Base-by-base conservation (phyloP, 2,113 vertebrate genomes). In the Brienomyrus longianalis region DNA sequence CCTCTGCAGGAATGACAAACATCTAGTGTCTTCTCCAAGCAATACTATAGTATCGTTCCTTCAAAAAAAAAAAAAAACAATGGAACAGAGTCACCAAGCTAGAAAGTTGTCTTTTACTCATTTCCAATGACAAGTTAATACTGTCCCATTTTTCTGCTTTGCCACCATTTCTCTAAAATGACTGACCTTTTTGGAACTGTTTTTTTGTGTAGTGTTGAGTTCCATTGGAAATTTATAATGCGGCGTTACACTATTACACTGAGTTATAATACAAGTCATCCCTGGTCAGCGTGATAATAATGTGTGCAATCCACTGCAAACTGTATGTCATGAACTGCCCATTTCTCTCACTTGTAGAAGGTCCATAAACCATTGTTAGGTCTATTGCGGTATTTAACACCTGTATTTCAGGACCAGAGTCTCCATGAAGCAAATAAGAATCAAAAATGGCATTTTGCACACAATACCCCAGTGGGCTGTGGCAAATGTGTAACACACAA, bases 361-460 rank as follows among this genome's bases (percentile, higher is more conserved):
- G 27, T 47, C 10, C 85, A 86, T 86, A 86, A 51, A 86, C 39
- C 85, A 31, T 3, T 45, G 2, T 54, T 35, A 54, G 43, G 27
- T 54, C 48, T 52, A 62, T 21, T 19, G 56, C 43, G 27, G 43
- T 59, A 88, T 45, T 88, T 45, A 47, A 51, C 21, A 83, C 74
- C 70, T 47, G 13, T 89, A 15, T 62, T 21, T 56, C 43, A 59
- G 43, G 11, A 89, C 9, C 80, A 43, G 19, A 47, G 43, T 27
- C 88, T 17, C 19, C 59, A 74, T 23, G 62, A 47, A 47, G 62
- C 39, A 83, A 89, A 89, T 51, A 47, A 77, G 15, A 59, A 70
- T 52, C 45, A n/a, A 89, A 35, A 80, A 48, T 8, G 66, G 70
- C n/a, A 80, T 80, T 89, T 89, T 80, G 62, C 48, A 47, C 70